phyloP scores from a whole-genome alignment of 23 tunicate genomes.

The Aplidium turbinatum region DNA sequence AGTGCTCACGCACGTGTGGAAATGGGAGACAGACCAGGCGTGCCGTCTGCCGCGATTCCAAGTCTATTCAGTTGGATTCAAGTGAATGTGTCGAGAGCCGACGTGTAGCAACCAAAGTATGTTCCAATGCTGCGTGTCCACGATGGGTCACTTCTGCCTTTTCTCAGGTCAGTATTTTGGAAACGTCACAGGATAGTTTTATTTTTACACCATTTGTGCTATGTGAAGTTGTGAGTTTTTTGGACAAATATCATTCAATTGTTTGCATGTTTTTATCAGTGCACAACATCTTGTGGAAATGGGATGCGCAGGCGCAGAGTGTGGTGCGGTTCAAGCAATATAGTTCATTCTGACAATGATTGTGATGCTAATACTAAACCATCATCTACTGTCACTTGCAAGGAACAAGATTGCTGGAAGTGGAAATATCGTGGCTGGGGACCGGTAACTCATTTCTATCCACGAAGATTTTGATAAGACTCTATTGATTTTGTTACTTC shows the following conservation, averaged over 20 bases:
- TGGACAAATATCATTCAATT: too few species aligned
- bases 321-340: constrained; percentile 57
- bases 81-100: constrained; percentile 41
- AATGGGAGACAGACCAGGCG: constrained; percentile 64
- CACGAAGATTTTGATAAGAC: not conserved
- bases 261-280: too few species aligned
- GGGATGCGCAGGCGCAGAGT: constrained; percentile 63
- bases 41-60: constrained; percentile 53
- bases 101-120: constrained; percentile 26
- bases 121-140: constrained; percentile 53
- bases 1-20: constrained; percentile 81
- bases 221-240: too few species aligned
- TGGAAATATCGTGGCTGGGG: constrained; percentile 77
- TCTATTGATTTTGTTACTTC: not conserved
- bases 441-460: constrained; percentile 29
- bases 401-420: constrained; percentile 43
- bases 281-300: constrained; percentile 64
- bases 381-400: constrained; percentile 28
- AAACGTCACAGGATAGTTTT: too few species aligned
- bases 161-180: constrained; percentile 11
- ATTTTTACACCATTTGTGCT: too few species aligned
- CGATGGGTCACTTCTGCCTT: constrained; percentile 56
- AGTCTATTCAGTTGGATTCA: constrained; percentile 7
- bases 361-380: constrained; percentile 50
- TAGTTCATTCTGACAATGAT: constrained; percentile 21